phyloP scores from a whole-genome alignment of 2,888 invertebrate species.

The Drosophila mimica region DNA sequence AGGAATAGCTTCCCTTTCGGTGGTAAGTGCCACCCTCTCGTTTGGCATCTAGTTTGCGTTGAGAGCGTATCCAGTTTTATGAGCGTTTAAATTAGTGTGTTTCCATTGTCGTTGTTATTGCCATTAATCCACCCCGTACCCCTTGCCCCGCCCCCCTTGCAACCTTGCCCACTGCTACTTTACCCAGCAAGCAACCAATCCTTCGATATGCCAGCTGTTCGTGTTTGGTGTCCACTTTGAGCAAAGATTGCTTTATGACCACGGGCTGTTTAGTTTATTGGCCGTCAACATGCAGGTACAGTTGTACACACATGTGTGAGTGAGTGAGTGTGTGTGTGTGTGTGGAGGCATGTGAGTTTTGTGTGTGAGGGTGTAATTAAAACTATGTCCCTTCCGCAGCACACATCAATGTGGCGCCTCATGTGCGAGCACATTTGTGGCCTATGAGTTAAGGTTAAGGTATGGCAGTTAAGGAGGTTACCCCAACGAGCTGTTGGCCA shows the following conservation, averaged over 20 bases:
- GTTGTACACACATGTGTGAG: slow-evolving; percentile 2
- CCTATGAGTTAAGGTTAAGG: slow-evolving; percentile 17
- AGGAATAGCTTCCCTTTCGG: slow-evolving; percentile 1
- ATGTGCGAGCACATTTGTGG: slow-evolving; percentile 38
- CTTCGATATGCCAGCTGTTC: slow-evolving; percentile 24
- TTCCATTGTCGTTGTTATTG: slow-evolving; percentile 36
- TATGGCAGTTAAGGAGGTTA: background rate
- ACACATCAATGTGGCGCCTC: slow-evolving; percentile 64
- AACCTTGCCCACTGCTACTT: background rate
- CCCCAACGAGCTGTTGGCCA: slow-evolving; percentile 47
- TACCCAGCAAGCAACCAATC: background rate
- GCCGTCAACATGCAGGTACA: slow-evolving; percentile 74
- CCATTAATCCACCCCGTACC: background rate
- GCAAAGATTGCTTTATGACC: slow-evolving; percentile 73
- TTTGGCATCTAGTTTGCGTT: slow-evolving; percentile 17
- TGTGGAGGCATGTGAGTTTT: background rate
- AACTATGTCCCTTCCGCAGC: slow-evolving; percentile 24
- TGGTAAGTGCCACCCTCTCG: background rate
- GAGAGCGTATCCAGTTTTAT: slow-evolving; percentile 54
- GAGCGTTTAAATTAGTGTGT: slow-evolving; percentile 70
- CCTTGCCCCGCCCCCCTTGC: background rate
- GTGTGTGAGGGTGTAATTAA: slow-evolving; percentile 61
- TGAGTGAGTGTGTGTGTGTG: slow-evolving; percentile 3
- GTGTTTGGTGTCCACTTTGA: slow-evolving; percentile 55
- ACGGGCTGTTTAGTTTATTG: slow-evolving; percentile 73